Conservation (phyloP, 2,113 vertebrate genomes). For the Serinus canaria region DNA sequence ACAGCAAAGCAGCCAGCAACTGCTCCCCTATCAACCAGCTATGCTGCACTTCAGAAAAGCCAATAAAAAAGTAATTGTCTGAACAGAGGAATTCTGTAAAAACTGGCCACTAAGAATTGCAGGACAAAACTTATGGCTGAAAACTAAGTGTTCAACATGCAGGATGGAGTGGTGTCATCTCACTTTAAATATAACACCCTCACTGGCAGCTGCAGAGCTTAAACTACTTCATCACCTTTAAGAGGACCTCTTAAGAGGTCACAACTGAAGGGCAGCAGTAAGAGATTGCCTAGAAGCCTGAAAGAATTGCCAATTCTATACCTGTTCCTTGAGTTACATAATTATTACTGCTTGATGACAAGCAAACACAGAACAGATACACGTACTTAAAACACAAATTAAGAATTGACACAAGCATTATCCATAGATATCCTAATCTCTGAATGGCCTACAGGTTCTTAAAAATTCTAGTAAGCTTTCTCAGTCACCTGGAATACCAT, state of each 20-base stretch:
- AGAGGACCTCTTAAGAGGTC: background rate
- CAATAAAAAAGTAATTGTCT: background rate
- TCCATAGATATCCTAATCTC: background rate
- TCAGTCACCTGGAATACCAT: background rate
- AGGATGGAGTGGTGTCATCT: background rate
- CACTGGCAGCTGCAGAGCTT: background rate
- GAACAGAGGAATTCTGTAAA: background rate
- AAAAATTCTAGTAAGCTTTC: background rate
- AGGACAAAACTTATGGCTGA: background rate
- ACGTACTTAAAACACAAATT: background rate
- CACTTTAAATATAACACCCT: slow-evolving; percentile 20
- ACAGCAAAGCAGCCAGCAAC: background rate
- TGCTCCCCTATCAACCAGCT: background rate
- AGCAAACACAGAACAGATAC: background rate
- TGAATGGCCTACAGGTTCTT: background rate
- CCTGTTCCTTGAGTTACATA: background rate
- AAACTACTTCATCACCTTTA: slow-evolving; percentile 7
- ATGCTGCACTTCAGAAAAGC: background rate
- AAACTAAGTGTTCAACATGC: background rate
- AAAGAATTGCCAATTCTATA: background rate
- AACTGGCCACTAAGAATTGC: background rate
- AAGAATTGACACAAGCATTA: background rate
- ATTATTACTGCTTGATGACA: background rate
- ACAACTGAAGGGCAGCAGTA: background rate
- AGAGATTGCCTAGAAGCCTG: background rate